Conservation (phyloP, 2,113 vertebrate genomes). For the Tetraodon nigroviridis region DNA sequence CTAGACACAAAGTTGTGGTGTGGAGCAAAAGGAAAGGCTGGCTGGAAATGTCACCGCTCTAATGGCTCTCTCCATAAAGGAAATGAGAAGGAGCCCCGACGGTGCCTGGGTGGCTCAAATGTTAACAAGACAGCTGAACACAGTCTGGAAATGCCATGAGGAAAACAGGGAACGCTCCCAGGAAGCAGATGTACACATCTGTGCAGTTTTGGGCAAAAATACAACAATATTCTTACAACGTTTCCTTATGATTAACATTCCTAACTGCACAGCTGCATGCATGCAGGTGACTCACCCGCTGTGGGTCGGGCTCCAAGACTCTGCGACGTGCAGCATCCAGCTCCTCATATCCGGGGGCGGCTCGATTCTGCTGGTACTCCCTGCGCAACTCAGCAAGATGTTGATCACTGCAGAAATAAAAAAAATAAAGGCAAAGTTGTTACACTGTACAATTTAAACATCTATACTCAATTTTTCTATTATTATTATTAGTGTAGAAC, state of each 20-base stretch:
- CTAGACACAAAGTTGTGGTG: background rate
- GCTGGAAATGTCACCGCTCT: slow-evolving; percentile 52
- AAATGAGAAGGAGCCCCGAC: slow-evolving; percentile 44
- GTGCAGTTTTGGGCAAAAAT: background rate
- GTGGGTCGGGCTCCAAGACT: slow-evolving; percentile 58
- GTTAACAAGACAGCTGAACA: slow-evolving; percentile 58
- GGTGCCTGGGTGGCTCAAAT: slow-evolving; percentile 38
- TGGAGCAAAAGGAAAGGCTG: slow-evolving; percentile 20
- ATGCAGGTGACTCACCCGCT: slow-evolving; percentile 53
- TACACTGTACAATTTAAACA: too few species aligned
- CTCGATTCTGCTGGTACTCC: slow-evolving; percentile 56
- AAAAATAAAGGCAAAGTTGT: too few species aligned
- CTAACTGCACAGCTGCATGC: background rate
- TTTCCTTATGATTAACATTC: background rate
- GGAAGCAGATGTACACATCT: slow-evolving; percentile 3
- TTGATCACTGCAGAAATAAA: slow-evolving; percentile 57
- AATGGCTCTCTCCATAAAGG: slow-evolving; percentile 43
- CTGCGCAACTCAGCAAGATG: slow-evolving; percentile 49
- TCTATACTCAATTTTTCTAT: too few species aligned
- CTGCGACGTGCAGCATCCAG: slow-evolving; percentile 47
- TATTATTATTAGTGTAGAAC: too few species aligned
- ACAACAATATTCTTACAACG: background rate
- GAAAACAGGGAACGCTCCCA: slow-evolving; percentile 4
- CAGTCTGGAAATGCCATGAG: slow-evolving; percentile 11
- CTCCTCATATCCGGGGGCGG: slow-evolving; percentile 62